Conservation (phyloP, 2,888 invertebrate genomes). For the Amphipoea lucens region DNA sequence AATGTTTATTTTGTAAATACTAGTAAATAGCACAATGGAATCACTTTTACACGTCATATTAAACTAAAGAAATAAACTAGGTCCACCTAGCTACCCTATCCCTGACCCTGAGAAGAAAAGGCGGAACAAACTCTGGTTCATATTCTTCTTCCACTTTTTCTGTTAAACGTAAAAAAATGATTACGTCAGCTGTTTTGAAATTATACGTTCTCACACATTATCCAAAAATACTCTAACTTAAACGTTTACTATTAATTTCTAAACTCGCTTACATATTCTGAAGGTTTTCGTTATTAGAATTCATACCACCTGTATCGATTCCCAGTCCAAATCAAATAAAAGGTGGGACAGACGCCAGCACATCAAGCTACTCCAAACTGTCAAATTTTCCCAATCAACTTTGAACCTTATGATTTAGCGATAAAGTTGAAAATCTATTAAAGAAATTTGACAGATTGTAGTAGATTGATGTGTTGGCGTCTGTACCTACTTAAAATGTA, state of each 20-base stretch:
- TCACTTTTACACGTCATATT: not conserved
- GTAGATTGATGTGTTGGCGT: no score
- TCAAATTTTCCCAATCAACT: no score
- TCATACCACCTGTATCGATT: constrained; percentile 45
- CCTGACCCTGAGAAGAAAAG: not conserved
- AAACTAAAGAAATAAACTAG: not conserved
- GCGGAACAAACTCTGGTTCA: not conserved
- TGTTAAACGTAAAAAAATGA: not conserved
- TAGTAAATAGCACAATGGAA: not conserved
- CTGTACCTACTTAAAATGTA: constrained; percentile 14
- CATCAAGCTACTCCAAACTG: no score
- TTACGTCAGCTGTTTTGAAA: constrained; percentile 4
- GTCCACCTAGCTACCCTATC: no score
- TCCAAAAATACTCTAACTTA: constrained; percentile 21
- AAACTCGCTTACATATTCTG: constrained; percentile 47
- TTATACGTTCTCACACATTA: not conserved
- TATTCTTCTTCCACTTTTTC: not conserved
- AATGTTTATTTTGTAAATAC: not conserved
- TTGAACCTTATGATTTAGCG: no score
- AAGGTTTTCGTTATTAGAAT: constrained; percentile 28
- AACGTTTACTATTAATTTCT: constrained; percentile 23
- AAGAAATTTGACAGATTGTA: no score
- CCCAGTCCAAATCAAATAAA: constrained; percentile 35
- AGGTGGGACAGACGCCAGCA: not conserved
- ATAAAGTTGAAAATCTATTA: no score